Evolutionary conservation across 2,888 invertebrate species (phyloP), one percentile per base, ranked within the genome.

Genomic region (Tipula vernalis): DNA sequence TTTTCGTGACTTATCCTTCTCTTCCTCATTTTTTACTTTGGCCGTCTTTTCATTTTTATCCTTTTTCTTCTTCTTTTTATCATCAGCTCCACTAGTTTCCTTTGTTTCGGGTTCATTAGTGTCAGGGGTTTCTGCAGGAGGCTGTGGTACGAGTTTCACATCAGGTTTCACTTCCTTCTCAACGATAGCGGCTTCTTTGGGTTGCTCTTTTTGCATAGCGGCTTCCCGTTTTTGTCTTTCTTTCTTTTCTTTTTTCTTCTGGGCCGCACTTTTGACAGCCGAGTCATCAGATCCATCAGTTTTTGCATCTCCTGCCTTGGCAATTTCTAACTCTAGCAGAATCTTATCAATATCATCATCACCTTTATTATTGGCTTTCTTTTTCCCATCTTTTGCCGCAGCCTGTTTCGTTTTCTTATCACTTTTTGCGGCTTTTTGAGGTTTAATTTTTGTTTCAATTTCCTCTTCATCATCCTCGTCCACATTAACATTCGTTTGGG

Each of bases 191-290:
- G 89, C 88, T 84, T 89, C 86, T 12, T 28, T 51, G 2, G 42
- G 51, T 28, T 86, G 90, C 83, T 90, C 90, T 87, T 91, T 91
- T 4, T 90, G 90, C 41, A 90, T 86, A 57, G 95, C 94, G 87
- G 95, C 95, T 89, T 93, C 92, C 89, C 96, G 95, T 89, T 96
- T 96, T 89, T 94, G 94, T 15, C 96, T 93, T 91, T 97, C 96
- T 89, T 96, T 97, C 89, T 97, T 97, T 89, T 97, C 97, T 89
- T 97, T 97, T 90, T 96, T 97, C 92, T 97, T 97, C 90, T 97
- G 96, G 1, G 97, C 96, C 4, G 96, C 96, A 13, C 96, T 94
- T 92, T 97, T 96, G 13, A 96, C 93, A 0, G 57, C 86, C 5
- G 15, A 36, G 6, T 41, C 41, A 44, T 85, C 90, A 5, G 91